phyloP scores from a whole-genome alignment of 2,888 invertebrate species.

The Synanthedon myopaeformis region DNA sequence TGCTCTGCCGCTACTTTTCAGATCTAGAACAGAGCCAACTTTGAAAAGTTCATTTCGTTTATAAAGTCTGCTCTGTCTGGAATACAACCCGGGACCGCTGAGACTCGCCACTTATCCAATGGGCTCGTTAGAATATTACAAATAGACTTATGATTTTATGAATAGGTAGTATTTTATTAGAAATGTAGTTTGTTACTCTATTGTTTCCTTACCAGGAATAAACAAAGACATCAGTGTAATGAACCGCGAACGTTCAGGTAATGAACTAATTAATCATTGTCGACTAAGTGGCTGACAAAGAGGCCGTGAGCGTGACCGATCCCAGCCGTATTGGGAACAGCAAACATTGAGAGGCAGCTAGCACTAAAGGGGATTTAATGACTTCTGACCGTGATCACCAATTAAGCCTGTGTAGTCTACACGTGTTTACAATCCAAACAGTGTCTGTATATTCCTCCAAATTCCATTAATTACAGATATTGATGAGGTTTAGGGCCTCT shows the following conservation, averaged over 20 bases:
- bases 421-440: no score
- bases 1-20: no score
- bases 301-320: slow-evolving; percentile 15
- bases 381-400: neutral
- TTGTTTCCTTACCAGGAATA: slow-evolving; percentile 10
- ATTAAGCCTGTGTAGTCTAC: no score
- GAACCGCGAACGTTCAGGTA: slow-evolving; percentile 31
- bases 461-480: no score
- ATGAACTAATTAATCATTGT: slow-evolving; percentile 36
- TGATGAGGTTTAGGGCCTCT: no score
- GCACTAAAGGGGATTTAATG: neutral
- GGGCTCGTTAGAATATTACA: neutral
- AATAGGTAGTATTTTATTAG: no score
- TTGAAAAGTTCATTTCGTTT: no score
- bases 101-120: neutral
- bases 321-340: slow-evolving; percentile 1
- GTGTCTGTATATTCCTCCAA: no score
- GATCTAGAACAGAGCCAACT: no score
- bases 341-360: neutral
- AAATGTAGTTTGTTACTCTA: slow-evolving; percentile 3
- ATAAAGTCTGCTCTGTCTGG: no score
- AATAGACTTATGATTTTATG: no score
- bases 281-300: slow-evolving; percentile 28
- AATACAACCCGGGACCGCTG: no score
- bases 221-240: slow-evolving; percentile 28